A percentile compares a stretch with the other conserved stretches of the same genome.
Conservation (phyloP, 2,113 vertebrate genomes). For the Dipodomys spectabilis region DNA sequence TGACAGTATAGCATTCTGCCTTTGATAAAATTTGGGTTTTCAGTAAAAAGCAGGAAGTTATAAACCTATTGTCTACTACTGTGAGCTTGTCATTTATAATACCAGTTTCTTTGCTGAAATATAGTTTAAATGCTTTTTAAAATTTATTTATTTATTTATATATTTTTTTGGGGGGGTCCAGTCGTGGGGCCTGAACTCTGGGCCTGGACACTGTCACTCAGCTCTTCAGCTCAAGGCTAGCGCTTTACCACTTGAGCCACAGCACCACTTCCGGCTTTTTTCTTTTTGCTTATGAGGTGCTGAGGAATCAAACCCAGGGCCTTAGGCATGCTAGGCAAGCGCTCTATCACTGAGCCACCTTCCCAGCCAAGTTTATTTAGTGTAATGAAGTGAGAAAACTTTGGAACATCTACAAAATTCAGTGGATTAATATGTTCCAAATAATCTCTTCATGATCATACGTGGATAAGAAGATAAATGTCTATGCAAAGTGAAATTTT, state of each 20-base stretch:
- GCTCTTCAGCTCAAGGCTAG: no score
- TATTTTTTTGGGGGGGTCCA: no score
- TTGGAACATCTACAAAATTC: background rate
- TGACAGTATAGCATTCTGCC: background rate
- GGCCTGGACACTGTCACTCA: no score
- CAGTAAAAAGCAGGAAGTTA: background rate
- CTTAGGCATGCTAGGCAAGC: no score
- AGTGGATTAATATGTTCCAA: constrained; percentile 26
- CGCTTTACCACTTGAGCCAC: no score
- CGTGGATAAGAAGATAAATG: background rate
- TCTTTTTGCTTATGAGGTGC: no score
- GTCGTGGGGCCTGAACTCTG: no score
- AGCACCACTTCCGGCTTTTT: no score
- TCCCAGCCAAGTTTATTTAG: no score
- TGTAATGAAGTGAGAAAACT: constrained; percentile 16
- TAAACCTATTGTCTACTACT: background rate
- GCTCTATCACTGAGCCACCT: no score
- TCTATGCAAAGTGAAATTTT: background rate
- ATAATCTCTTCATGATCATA: background rate
- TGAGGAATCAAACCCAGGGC: no score
- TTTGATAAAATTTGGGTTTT: constrained; percentile 7
- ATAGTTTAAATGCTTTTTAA: background rate
- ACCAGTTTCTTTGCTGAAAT: background rate
- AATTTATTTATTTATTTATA: no score
- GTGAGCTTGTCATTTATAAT: background rate